Conservation (phyloP, 2,888 invertebrate genomes). For the Hoplodrina blanda region DNA sequence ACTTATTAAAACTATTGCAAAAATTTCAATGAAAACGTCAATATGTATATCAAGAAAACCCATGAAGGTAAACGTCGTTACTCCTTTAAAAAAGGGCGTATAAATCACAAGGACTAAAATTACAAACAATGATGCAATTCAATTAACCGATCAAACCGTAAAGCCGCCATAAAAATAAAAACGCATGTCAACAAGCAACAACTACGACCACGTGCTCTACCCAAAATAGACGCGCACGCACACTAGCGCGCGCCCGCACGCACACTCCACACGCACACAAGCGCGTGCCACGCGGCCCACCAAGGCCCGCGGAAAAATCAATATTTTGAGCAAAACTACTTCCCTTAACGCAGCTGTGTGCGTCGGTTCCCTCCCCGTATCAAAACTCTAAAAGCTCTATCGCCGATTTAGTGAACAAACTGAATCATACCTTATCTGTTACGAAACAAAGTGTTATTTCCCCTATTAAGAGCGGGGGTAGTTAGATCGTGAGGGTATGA, state of each 20-base stretch:
- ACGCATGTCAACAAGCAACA: slow-evolving; percentile 89
- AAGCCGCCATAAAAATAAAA: slow-evolving; percentile 87
- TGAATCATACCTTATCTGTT: slow-evolving; percentile 81
- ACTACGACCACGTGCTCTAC: slow-evolving; percentile 88
- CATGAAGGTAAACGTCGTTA: not conserved
- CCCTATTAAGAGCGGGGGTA: slow-evolving; percentile 78
- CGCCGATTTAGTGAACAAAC: slow-evolving; percentile 63
- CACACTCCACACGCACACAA: slow-evolving; percentile 69
- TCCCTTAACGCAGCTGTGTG: slow-evolving; percentile 86
- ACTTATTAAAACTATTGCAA: not conserved
- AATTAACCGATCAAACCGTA: slow-evolving; percentile 81
- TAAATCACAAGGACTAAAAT: slow-evolving; percentile 64
- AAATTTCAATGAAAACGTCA: not conserved
- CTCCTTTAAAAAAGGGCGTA: slow-evolving; percentile 25
- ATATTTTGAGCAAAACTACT: slow-evolving; percentile 91
- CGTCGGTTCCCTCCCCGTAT: slow-evolving; percentile 70
- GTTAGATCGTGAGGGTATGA: slow-evolving; percentile 84
- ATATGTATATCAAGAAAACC: not conserved
- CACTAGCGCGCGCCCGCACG: slow-evolving; percentile 64
- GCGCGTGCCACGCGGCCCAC: slow-evolving; percentile 73
- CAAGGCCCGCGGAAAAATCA: slow-evolving; percentile 88
- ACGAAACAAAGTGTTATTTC: slow-evolving; percentile 81
- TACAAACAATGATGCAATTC: slow-evolving; percentile 78
- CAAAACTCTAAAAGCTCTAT: slow-evolving; percentile 70
- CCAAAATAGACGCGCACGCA: slow-evolving; percentile 86